Evolutionary conservation across 1,140 invertebrate species (phyloP).

Genomic region (Geopemphigus sp.): DNA sequence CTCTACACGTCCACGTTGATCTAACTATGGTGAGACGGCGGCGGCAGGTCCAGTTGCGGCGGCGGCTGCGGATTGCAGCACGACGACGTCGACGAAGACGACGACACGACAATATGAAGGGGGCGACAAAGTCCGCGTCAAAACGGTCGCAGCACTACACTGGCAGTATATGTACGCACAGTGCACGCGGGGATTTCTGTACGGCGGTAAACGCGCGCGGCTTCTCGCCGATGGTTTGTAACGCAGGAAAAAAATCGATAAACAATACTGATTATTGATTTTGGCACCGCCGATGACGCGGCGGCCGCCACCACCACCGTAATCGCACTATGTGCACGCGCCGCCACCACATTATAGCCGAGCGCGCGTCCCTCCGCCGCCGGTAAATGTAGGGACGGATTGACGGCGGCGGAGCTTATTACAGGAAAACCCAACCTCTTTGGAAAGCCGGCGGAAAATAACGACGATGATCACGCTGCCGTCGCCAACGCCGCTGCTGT

Average conservation of each 20-base stretch:
- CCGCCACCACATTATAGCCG: constrained; percentile 12
- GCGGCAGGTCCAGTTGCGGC: not conserved
- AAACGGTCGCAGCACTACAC: not conserved
- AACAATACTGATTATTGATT: constrained; percentile 50
- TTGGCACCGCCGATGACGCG: constrained; percentile 48
- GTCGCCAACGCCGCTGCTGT: not conserved
- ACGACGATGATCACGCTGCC: not conserved
- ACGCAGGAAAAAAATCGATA: constrained; percentile 49
- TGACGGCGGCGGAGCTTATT: constrained; percentile 4
- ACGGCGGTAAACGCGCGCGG: constrained; percentile 25
- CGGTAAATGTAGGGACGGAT: not conserved
- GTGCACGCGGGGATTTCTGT: not conserved
- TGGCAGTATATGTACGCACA: not conserved
- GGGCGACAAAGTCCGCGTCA: not conserved
- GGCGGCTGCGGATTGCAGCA: not conserved
- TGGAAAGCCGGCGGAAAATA: constrained; percentile 21
- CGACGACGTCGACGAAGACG: not conserved
- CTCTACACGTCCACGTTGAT: not conserved
- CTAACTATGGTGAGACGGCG: not conserved
- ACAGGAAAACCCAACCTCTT: constrained; percentile 28
- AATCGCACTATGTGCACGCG: constrained; percentile 19
- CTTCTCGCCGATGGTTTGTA: constrained; percentile 31
- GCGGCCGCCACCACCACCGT: constrained; percentile 25
- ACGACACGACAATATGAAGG: not conserved
- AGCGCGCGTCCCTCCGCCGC: not conserved